Evolutionary conservation across 1,140 invertebrate genomes (phyloP).

Genomic region (Nasonia longicornis): DNA sequence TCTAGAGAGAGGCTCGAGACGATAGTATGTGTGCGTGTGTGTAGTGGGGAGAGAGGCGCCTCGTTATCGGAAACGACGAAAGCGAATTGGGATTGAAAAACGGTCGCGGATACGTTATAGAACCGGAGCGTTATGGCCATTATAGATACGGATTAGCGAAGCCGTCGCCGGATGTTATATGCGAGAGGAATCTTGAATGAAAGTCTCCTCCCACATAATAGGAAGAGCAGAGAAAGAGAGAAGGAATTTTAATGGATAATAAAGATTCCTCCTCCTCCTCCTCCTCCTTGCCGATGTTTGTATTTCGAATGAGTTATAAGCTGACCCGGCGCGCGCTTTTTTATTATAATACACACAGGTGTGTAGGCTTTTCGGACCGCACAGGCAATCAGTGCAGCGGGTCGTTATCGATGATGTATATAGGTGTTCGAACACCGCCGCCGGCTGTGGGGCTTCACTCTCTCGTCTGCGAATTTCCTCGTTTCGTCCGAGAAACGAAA

Average conservation of each 20-base stretch:
- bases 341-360: not conserved
- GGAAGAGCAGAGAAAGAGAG: too few species aligned
- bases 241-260: not conserved
- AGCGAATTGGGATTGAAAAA: not conserved
- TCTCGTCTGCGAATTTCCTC: too few species aligned
- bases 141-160: not conserved
- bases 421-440: not conserved
- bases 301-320: slow-evolving; percentile 33
- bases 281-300: slow-evolving; percentile 16
- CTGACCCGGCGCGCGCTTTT: not conserved
- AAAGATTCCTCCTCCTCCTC: not conserved
- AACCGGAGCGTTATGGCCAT: not conserved
- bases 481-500: not conserved
- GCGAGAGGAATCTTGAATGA: not conserved
- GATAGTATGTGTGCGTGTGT: too few species aligned
- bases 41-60: too few species aligned
- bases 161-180: not conserved
- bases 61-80: not conserved
- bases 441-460: not conserved
- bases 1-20: too few species aligned
- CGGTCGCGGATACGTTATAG: too few species aligned
- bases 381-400: not conserved
- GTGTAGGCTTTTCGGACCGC: not conserved
- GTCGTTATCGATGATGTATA: not conserved
- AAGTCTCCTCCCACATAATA: too few species aligned